These are phyloP conservation scores for Lepidotrigona ventralis DNA, from an alignment of 1,140 invertebrate species.

Conservation along the genomic window DNA sequence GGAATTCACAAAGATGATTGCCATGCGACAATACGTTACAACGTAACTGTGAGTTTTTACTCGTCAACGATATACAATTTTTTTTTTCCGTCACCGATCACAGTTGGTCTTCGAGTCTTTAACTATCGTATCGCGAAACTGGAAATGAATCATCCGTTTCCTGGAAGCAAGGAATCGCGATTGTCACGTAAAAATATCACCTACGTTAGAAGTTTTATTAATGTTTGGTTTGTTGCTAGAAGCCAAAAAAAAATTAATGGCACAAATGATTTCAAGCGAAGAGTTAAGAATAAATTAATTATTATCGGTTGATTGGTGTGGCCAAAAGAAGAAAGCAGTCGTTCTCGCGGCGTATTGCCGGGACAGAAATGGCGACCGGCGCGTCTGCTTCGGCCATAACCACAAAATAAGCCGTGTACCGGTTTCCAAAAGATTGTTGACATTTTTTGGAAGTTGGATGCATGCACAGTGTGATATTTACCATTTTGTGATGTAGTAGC, in stretches of 20 bases:
- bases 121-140: slow-evolving; percentile 40
- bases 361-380: slow-evolving; percentile 78
- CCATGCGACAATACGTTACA: slow-evolving; percentile 26
- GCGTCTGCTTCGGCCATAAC: slow-evolving; percentile 70
- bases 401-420: slow-evolving; percentile 56
- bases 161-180: slow-evolving; percentile 53
- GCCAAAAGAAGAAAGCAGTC: slow-evolving; percentile 38
- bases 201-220: background rate
- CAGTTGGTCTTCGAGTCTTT: slow-evolving; percentile 34
- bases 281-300: background rate
- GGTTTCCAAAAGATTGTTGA: slow-evolving; percentile 27
- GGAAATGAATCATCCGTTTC: slow-evolving; percentile 66
- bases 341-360: slow-evolving; percentile 61
- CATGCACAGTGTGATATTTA: slow-evolving; percentile 56
- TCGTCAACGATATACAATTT: slow-evolving; percentile 29
- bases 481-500: slow-evolving; percentile 61
- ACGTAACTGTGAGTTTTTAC: slow-evolving; percentile 2
- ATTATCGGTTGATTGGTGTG: slow-evolving; percentile 10
- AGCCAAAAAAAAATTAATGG: background rate
- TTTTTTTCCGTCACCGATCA: slow-evolving; percentile 37
- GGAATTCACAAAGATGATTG: slow-evolving; percentile 19
- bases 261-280: background rate
- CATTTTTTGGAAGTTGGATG: slow-evolving; percentile 13
- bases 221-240: background rate
- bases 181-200: slow-evolving; percentile 36